These are phyloP conservation scores for Drosophila ezoana DNA, from an alignment of 2,888 invertebrate species.

Conservation along the genomic window DNA sequence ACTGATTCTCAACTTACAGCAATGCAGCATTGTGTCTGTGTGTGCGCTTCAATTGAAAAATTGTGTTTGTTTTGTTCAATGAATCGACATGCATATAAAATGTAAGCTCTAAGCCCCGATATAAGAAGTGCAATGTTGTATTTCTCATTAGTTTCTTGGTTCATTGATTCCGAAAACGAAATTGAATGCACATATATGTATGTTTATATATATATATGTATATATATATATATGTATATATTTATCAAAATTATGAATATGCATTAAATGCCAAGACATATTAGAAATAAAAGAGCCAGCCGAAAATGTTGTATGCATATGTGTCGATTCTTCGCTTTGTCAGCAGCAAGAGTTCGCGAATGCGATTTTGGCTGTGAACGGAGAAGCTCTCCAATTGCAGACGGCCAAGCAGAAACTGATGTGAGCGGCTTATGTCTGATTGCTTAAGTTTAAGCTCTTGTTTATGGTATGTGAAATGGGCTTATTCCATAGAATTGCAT, in stretches of 20 bases:
- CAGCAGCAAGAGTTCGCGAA: slow-evolving; percentile 56
- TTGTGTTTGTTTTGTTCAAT: slow-evolving; percentile 58
- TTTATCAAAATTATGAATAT: slow-evolving; percentile 42
- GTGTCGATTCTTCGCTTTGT: slow-evolving; percentile 50
- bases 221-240: slow-evolving; percentile 10
- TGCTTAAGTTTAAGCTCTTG: slow-evolving; percentile 62
- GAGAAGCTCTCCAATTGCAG: slow-evolving; percentile 57
- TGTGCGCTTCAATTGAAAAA: slow-evolving; percentile 65
- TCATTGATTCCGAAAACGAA: slow-evolving; percentile 79
- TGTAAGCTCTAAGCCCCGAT: slow-evolving; percentile 12
- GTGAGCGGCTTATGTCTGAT: slow-evolving; percentile 46
- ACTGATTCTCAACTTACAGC: slow-evolving; percentile 20
- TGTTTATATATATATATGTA: slow-evolving; percentile 32
- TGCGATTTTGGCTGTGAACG: slow-evolving; percentile 9
- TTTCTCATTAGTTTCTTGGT: slow-evolving; percentile 68
- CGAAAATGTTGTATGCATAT: slow-evolving; percentile 17
- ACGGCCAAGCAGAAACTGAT: slow-evolving; percentile 20
- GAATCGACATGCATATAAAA: slow-evolving; percentile 63
- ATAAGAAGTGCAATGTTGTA: slow-evolving; percentile 22
- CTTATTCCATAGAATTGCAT: slow-evolving; percentile 60
- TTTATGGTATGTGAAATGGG: slow-evolving; percentile 53
- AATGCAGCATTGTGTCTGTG: slow-evolving; percentile 2
- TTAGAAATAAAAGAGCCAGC: slow-evolving; percentile 57
- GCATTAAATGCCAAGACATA: slow-evolving; percentile 43
- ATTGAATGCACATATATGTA: slow-evolving; percentile 65